These are phyloP conservation scores for Sceloporus undulatus DNA, from an alignment of 2,113 vertebrate genomes.

Conservation along the genomic window DNA sequence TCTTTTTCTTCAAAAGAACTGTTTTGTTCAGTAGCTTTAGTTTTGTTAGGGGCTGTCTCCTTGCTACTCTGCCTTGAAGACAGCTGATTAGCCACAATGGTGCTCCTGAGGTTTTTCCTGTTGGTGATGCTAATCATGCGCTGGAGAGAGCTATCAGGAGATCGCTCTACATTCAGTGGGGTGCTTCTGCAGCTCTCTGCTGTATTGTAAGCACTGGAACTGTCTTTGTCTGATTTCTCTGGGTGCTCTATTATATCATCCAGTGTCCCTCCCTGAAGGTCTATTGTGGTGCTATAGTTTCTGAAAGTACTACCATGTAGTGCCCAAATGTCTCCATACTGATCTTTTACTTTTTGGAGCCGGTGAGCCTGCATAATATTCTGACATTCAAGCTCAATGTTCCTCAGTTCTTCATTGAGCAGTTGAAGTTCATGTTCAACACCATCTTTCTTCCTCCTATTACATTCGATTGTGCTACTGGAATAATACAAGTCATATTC, in stretches of 20 bases:
- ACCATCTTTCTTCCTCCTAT: conserved; percentile 84
- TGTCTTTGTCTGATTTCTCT: conserved; percentile 97
- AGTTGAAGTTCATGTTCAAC: conserved; percentile 93
- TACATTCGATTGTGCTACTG: conserved; percentile 89
- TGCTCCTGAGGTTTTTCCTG: conserved; percentile 89
- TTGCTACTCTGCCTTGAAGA: conserved; percentile 73
- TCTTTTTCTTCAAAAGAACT: conserved; percentile 74
- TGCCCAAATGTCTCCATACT: conserved; percentile 82
- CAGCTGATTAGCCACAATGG: conserved; percentile 69
- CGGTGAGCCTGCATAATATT: conserved; percentile 96
- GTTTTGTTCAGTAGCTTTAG: conserved; percentile 80
- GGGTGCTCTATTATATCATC: conserved; percentile 88
- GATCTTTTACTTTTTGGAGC: conserved; percentile 84
- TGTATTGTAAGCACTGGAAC: conserved; percentile 96
- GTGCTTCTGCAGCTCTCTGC: conserved; percentile 95
- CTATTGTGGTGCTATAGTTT: conserved; percentile 79
- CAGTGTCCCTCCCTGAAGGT: conserved; percentile 80
- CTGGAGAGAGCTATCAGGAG: conserved; percentile 92
- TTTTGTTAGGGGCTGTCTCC: conserved; percentile 74
- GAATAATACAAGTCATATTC: conserved; percentile 95
- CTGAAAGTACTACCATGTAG: conserved; percentile 81
- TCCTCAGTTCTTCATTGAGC: conserved; percentile 95
- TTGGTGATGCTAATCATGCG: conserved; percentile 91
- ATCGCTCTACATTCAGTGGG: conserved; percentile 88
- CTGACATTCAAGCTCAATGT: conserved; percentile 95